phyloP scores from a whole-genome alignment of 64 coral and sea anemone genomes.

The Acropora yongei region DNA sequence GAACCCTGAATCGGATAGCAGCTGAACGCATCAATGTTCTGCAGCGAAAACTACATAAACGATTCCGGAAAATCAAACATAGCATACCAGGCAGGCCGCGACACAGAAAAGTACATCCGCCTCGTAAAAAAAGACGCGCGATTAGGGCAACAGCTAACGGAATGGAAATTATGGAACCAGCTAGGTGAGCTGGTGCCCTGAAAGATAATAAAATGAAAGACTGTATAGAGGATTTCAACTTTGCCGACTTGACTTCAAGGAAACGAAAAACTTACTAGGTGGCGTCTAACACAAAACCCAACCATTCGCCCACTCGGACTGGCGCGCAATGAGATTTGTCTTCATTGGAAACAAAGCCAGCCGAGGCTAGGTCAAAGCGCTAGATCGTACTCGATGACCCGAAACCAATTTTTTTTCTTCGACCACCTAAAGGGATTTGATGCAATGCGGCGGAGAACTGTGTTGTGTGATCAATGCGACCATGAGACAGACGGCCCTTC shows the following conservation, averaged over 20 bases:
- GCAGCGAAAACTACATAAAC: slow-evolving; percentile 42
- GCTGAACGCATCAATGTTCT: slow-evolving; percentile 35
- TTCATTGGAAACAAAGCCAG: slow-evolving; percentile 10
- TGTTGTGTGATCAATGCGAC: background rate
- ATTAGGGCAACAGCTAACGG: background rate
- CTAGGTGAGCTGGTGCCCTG: background rate
- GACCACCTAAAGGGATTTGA: slow-evolving; percentile 35
- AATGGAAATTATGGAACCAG: background rate
- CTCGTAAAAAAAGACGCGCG: background rate
- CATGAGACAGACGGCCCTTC: background rate
- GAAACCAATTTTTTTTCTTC: slow-evolving; percentile 36
- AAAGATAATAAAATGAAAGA: background rate
- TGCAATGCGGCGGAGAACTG: slow-evolving; percentile 12
- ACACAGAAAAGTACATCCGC: slow-evolving; percentile 29
- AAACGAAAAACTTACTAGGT: slow-evolving; percentile 14
- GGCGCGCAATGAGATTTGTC: slow-evolving; percentile 34
- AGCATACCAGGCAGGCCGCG: background rate
- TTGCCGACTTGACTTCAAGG: slow-evolving; percentile 6
- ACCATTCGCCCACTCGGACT: background rate
- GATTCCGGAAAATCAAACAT: slow-evolving; percentile 14
- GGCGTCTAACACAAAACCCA: slow-evolving; percentile 15
- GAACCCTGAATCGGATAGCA: background rate
- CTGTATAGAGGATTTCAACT: background rate
- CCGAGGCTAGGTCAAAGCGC: background rate
- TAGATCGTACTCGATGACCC: slow-evolving; percentile 18